Conservation (phyloP, 2,888 invertebrate genomes). For the Drosophila gaucha region DNA sequence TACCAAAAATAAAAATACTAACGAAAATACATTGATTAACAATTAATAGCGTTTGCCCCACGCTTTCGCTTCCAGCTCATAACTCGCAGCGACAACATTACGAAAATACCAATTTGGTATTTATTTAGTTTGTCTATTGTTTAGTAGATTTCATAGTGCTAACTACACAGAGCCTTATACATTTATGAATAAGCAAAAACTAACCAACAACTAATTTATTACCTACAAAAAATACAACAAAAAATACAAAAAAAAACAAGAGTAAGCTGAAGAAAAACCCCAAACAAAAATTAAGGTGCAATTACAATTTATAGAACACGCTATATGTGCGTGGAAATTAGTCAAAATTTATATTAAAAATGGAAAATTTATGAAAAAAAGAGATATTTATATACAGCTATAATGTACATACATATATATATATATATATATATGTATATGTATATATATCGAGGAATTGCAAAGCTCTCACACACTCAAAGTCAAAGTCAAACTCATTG, state of each 20-base stretch:
- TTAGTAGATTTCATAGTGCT: slow-evolving; percentile 31
- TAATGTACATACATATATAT: too few relatives aligned
- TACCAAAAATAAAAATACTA: slow-evolving; percentile 3
- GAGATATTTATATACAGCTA: slow-evolving; percentile 55
- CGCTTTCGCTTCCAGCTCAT: slow-evolving; percentile 44
- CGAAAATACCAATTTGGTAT: slow-evolving; percentile 9
- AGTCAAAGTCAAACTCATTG: slow-evolving; percentile 12
- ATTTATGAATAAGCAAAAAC: slow-evolving; percentile 50
- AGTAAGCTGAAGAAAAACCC: slow-evolving; percentile 30
- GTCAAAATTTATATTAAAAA: slow-evolving; percentile 68
- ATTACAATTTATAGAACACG: slow-evolving; percentile 70
- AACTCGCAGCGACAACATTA: slow-evolving; percentile 23
- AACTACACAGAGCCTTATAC: slow-evolving; percentile 71
- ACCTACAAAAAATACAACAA: slow-evolving; percentile 16
- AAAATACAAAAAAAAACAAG: background rate
- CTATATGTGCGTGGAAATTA: slow-evolving; percentile 49
- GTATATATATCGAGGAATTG: slow-evolving; percentile 61
- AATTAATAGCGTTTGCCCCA: slow-evolving; percentile 10
- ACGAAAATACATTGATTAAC: slow-evolving; percentile 8
- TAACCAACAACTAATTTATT: slow-evolving; percentile 40
- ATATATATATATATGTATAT: too few relatives aligned
- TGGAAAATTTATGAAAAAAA: slow-evolving; percentile 21
- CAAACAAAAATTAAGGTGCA: slow-evolving; percentile 63
- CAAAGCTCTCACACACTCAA: slow-evolving; percentile 35
- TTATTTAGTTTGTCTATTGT: slow-evolving; percentile 5